A percentile compares a stretch with the other conserved stretches of the same genome.
phyloP scores from a whole-genome alignment of 1,140 invertebrate species.

The Panagrolaimus sp. region DNA sequence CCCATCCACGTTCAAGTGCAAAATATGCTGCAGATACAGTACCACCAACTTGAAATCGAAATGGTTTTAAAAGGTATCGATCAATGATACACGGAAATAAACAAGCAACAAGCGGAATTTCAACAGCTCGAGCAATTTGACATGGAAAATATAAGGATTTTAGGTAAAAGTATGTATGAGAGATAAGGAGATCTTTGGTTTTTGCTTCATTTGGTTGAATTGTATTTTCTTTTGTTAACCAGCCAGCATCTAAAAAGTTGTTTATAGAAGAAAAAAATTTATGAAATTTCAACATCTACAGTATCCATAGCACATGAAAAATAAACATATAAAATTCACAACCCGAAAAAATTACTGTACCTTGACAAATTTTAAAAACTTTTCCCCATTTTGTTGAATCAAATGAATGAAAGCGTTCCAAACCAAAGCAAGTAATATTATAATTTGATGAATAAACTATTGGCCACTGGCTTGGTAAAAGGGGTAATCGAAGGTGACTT shows the following conservation, averaged over 20 bases:
- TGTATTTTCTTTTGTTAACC: background rate
- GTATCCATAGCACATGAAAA: too few relatives aligned
- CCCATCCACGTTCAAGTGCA: conserved; percentile 74
- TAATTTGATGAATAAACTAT: conserved; percentile 74
- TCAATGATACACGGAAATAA: conserved; percentile 72
- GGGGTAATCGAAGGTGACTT: background rate
- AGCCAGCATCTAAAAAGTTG: background rate
- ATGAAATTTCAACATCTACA: too few relatives aligned
- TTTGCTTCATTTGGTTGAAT: conserved; percentile 68
- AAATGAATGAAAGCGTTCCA: conserved; percentile 80
- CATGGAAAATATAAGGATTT: conserved; percentile 63
- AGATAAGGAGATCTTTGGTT: conserved; percentile 68
- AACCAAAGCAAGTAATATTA: conserved; percentile 73
- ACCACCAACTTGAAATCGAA: conserved; percentile 74
- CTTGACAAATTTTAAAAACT: conserved; percentile 66
- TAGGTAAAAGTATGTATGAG: conserved; percentile 73
- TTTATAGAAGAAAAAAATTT: too few relatives aligned
- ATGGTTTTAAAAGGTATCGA: conserved; percentile 21
- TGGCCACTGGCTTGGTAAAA: conserved; percentile 62
- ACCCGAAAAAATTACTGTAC: too few relatives aligned
- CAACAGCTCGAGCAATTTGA: conserved; percentile 70
- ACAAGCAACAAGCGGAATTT: conserved; percentile 70
- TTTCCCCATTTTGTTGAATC: conserved; percentile 78
- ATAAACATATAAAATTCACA: too few relatives aligned
- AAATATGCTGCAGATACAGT: conserved; percentile 73